These are phyloP conservation scores for Amblyjoppa fuscipennis DNA, from an alignment of 2,888 invertebrate genomes.

Conservation along the genomic window DNA sequence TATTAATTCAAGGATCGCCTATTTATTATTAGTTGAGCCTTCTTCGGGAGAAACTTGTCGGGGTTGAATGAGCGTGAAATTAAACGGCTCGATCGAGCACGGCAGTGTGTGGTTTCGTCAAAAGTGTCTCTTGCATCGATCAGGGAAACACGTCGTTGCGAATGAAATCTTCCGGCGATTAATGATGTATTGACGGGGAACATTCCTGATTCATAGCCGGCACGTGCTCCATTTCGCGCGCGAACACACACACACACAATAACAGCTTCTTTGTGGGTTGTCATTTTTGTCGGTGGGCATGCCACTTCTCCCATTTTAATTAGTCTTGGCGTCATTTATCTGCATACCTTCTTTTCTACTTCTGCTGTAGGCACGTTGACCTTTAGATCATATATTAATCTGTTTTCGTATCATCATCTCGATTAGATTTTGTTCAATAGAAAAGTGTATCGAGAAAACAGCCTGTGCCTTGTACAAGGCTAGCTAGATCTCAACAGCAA, in stretches of 20 bases:
- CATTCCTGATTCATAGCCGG: constrained; percentile 56
- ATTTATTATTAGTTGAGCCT: not conserved
- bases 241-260: constrained; percentile 20
- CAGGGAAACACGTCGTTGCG: constrained; percentile 68
- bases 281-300: constrained; percentile 51
- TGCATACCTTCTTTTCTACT: not conserved
- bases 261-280: constrained; percentile 49
- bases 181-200: constrained; percentile 75
- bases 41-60: not conserved
- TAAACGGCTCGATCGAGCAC: constrained; percentile 76
- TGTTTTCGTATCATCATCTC: not conserved
- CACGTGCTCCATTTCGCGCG: constrained; percentile 48
- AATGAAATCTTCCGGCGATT: constrained; percentile 78
- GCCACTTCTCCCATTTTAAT: constrained; percentile 46
- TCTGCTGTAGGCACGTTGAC: no score
- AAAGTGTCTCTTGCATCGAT: constrained; percentile 63
- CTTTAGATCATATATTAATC: not conserved
- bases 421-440: not conserved
- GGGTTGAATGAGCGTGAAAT: constrained; percentile 84
- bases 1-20: not conserved
- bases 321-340: not conserved
- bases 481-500: constrained; percentile 32
- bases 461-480: not conserved
- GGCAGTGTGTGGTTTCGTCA: constrained; percentile 78
- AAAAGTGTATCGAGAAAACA: not conserved